Base-by-base conservation (phyloP, 2,797 vertebrate species). In the Streptopelia turtur region DNA sequence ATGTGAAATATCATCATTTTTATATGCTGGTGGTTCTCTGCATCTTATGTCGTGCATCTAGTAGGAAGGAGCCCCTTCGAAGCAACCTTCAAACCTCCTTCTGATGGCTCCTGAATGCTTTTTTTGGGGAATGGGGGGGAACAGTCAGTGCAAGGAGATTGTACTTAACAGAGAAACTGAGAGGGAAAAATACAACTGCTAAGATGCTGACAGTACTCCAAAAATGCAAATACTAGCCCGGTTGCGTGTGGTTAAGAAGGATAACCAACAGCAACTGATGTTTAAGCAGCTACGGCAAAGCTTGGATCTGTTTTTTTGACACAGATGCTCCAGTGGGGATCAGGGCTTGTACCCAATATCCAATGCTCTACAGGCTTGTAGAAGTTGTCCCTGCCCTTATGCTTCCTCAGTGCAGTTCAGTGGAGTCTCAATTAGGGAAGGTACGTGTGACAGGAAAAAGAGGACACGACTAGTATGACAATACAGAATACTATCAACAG, bases 291-390 rank as follows among this genome's bases (percentile, higher is more conserved):
- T 71, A 4, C 15, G 5, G 28, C 35, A 57, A 35, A 70, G 57
- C 80, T 94, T 90, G 94, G 83, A 79, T 91, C 74, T 87, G 50
- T 10, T 90, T 82, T 94, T 43, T 52, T 89, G 60, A 50, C 72
- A 33, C 52, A 35, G 35, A 35, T 35, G 35, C 35, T 9, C 35
- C 35, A 1, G 43, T 55, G 80, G 72, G 56, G 77, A 66, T 79
- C 64, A 66, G 60, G 74, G 59, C 2, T 66, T 43, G 43, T 39
- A 4, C 55, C 12, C 8, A 49, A 13, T 45, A n/a, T 92, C 43
- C 56, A 63, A 60, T 47, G 56, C 33, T 94, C 59, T 52, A 10
- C 37, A 12, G 16, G 31, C 69, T 45, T 2, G 8, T 16, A 69
- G 33, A 45, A 41, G 31, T 56, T 27, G 7, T 63, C 31, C 37